Base-by-base conservation (phyloP, 2,888 invertebrate genomes). In the Tholera decimalis region DNA sequence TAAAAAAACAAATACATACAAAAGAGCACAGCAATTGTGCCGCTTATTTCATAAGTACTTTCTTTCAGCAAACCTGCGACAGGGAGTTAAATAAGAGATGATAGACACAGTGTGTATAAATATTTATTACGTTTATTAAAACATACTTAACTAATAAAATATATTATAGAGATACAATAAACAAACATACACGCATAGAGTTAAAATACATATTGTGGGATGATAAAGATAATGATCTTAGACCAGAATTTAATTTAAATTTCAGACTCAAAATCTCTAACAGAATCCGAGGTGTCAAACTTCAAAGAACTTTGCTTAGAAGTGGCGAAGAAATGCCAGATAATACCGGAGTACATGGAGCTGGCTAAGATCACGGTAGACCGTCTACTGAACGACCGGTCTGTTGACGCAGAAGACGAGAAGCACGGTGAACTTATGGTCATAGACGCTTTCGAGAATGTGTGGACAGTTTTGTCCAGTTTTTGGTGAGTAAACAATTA, bases 301-400 rank as follows among this genome's bases (percentile, higher is more conserved):
- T 94, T 94, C 87, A 92, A 92, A 56, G 94, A 94, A 35, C 80
- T 94, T 0, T 93, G 93, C 28, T 18, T 93, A 37, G 95, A 95
- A 4, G 85, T 95, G 11, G 93, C 94, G 0, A 88, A 83, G 69
- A 91, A 91, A 28, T 95, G 95, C 66, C 93, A 93, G 73, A 95
- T 95, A 20, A 94, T 95, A 35, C 95, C 95, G 0, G 95, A 95
- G 54, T 95, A 95, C 69, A 93, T 95, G 95, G 90, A 91, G 62
- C 73, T 94, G 1, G 95, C 95, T 0, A 94, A 94, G 73, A 58
- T 80, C 13, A 93, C 94, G 0, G 92, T 93, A 6, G 92, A 91
- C 53, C 79, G 88, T 13, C 73, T 95, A 4, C 63, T 83, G 59
- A 76, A 84, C 20, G 80, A 73, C 24, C 63, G 79, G 3, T 67